Evolutionary conservation across 2,113 vertebrate genomes (phyloP), one percentile per base, ranked within the genome.

Genomic region (Nothocercus nigrocapillus): DNA sequence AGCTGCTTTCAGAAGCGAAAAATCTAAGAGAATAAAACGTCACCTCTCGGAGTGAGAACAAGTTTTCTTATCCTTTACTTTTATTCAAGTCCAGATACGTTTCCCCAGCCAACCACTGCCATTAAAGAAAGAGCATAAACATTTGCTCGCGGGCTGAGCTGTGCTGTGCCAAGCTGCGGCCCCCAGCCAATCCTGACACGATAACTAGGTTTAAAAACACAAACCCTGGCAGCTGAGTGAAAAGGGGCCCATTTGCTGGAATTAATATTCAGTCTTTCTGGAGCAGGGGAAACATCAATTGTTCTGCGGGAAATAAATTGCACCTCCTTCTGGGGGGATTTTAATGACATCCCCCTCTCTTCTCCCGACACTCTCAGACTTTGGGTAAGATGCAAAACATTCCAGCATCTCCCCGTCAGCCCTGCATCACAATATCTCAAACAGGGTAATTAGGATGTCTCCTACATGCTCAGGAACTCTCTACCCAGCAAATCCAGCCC

Each of bases 371-470:
- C 28, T 51, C 54, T 81, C 72, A 93, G 94, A 19, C 89, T 92
- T 40, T 5, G 84, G 28, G 53, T 87, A 51, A 88, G 89, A 92
- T 22, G 6, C 15, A 73, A 89, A 88, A 47, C 82, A 90, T 95
- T 95, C 94, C 94, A 88, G 77, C 79, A 81, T 85, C 86, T 95
- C 82, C 49, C 58, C 58, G 80, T 84, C 85, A 88, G 73, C 27
- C 63, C 70, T 95, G 85, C 93, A 92, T 89, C 2, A 1, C 87
- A 96, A 95, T 95, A 76, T 64, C 73, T 85, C 82, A 90, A 75
- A 94, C 89, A 96, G 54, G 69, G 68, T 95, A 96, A 97, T 96
- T 85, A 96, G 66, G 81, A 89, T 89, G 90, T 95, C 81, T 95
- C 75, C 59, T 81, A 54, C 66, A 79, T 84, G 83, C 67, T 88